These are phyloP conservation scores for Craterocephalus amniculus DNA, from an alignment of 2,797 vertebrate species.

Conservation along the genomic window DNA sequence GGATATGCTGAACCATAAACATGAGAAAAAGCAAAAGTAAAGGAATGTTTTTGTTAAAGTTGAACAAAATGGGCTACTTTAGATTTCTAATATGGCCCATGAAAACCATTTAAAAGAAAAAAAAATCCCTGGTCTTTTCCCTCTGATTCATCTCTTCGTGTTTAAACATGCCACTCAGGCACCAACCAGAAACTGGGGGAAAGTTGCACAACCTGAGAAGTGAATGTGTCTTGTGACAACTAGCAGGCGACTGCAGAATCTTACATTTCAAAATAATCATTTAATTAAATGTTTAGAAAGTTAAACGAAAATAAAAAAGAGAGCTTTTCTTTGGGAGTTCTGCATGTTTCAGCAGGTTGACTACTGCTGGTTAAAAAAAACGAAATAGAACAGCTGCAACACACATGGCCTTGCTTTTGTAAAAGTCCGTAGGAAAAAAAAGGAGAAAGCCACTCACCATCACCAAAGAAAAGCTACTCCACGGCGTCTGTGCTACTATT, in stretches of 20 bases:
- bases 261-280: neutral
- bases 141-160: slow-evolving; percentile 11
- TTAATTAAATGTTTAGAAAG: neutral
- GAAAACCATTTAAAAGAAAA: slow-evolving; percentile 15
- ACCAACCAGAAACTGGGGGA: neutral
- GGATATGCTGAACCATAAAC: neutral
- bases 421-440: slow-evolving; percentile 25
- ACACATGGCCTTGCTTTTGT: neutral
- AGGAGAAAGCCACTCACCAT: slow-evolving; percentile 77
- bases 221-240: slow-evolving; percentile 1
- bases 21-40: slow-evolving; percentile 18
- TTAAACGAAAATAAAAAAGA: neutral
- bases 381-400: neutral
- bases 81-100: neutral
- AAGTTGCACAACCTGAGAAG: slow-evolving; percentile 34
- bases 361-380: neutral
- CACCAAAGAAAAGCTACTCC: slow-evolving; percentile 76
- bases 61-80: no score
- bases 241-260: neutral
- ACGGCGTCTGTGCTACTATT: slow-evolving; percentile 55
- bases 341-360: neutral
- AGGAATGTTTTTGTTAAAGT: neutral
- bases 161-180: slow-evolving; percentile 13
- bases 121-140: neutral
- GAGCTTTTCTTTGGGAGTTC: neutral